Conservation (phyloP, 2,888 invertebrate species). For the Sesia bembeciformis region DNA sequence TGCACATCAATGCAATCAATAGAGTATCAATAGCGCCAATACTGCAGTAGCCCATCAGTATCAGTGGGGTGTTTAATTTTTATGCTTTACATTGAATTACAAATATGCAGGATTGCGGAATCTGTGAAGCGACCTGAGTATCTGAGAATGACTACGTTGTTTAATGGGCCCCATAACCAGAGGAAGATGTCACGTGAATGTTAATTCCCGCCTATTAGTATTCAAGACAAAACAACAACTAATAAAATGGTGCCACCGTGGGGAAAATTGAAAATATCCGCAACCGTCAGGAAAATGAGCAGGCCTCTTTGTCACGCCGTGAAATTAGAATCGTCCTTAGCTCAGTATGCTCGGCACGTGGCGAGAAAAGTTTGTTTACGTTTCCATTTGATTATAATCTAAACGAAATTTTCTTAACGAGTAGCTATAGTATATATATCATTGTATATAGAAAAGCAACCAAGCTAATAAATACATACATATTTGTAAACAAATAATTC, state of each 20-base stretch:
- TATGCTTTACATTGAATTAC: too few species aligned
- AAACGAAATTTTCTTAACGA: conserved; percentile 39
- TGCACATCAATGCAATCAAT: too few species aligned
- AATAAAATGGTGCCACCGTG: conserved; percentile 64
- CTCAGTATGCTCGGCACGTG: conserved; percentile 52
- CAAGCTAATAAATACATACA: too few species aligned
- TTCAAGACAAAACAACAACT: conserved; percentile 68
- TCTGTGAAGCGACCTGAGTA: too few species aligned
- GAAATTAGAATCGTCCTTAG: conserved; percentile 54
- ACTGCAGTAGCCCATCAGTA: too few species aligned
- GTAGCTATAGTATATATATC: neutral
- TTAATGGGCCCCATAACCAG: conserved; percentile 19
- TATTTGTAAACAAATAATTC: too few species aligned
- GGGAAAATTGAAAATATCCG: conserved; percentile 73
- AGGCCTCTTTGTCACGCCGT: conserved; percentile 59
- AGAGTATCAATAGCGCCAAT: too few species aligned
- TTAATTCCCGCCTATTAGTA: conserved; percentile 60
- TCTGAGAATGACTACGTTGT: too few species aligned
- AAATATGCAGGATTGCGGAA: too few species aligned
- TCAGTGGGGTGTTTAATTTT: too few species aligned
- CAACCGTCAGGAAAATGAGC: conserved; percentile 67
- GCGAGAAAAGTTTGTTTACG: conserved; percentile 60
- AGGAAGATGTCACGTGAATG: conserved; percentile 46
- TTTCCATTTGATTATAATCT: conserved; percentile 47
- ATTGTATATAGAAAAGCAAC: too few species aligned